Evolutionary conservation across 1,140 invertebrate species (phyloP).

Genomic region (Drosophila simulans): DNA sequence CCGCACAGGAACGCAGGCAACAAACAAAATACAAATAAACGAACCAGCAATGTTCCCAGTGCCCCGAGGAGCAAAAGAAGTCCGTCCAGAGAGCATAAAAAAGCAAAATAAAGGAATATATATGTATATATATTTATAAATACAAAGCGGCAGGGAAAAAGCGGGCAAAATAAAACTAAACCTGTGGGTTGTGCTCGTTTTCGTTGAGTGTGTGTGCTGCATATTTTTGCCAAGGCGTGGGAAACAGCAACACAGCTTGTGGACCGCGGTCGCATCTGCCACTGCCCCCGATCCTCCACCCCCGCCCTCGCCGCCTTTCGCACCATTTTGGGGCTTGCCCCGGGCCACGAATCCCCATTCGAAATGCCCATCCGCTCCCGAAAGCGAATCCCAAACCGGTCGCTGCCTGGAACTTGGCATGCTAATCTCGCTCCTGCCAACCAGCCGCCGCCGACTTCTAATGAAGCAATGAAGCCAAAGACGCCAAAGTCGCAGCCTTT

Average conservation of each 20-base stretch:
- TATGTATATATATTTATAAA: conserved; percentile 30
- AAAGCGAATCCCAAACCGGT: conserved; percentile 55
- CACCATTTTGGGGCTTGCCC: conserved; percentile 55
- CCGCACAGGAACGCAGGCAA: conserved; percentile 68
- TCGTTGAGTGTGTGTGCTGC: conserved; percentile 28
- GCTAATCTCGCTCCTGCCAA: conserved; percentile 57
- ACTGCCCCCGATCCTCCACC: background rate
- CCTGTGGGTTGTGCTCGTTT: conserved; percentile 59
- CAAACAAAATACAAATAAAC: conserved; percentile 34
- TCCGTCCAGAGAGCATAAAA: conserved; percentile 14
- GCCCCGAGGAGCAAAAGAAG: conserved; percentile 30
- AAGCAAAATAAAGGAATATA: conserved; percentile 9
- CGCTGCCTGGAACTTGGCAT: conserved; percentile 42
- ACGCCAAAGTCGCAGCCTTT: conserved; percentile 15
- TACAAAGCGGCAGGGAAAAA: conserved; percentile 37
- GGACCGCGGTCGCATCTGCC: conserved; percentile 47
- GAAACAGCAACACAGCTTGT: conserved; percentile 66
- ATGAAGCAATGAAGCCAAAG: conserved; percentile 66
- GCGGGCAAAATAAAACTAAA: conserved; percentile 58
- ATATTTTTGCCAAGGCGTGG: conserved; percentile 69
- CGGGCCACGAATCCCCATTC: conserved; percentile 25
- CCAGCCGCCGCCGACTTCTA: conserved; percentile 46
- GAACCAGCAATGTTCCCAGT: conserved; percentile 1
- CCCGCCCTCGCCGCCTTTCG: background rate
- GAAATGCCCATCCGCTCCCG: background rate